Conservation (phyloP, 2,113 vertebrate genomes). For the Romanogobio albipinnatus region DNA sequence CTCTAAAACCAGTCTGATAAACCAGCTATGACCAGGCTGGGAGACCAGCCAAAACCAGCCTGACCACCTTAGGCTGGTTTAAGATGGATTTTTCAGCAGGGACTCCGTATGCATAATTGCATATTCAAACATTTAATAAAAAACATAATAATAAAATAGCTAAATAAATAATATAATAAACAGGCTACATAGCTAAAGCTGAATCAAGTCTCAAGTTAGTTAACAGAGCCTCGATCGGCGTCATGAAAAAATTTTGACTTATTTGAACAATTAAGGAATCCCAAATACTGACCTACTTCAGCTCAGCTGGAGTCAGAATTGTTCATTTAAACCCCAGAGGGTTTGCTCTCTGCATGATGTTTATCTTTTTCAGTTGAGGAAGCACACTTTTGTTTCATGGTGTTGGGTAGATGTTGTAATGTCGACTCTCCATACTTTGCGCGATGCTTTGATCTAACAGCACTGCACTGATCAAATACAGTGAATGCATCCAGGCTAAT, state of each 20-base stretch:
- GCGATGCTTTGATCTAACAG: constrained; percentile 42
- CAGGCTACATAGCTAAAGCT: too few relatives aligned
- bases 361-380: constrained; percentile 30
- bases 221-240: not conserved
- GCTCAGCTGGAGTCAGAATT: constrained; percentile 15
- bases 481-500: constrained; percentile 10
- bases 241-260: not conserved
- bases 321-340: constrained; percentile 12
- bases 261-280: constrained; percentile 6
- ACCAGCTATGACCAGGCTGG: too few relatives aligned
- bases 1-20: too few relatives aligned
- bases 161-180: too few relatives aligned
- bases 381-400: constrained; percentile 17
- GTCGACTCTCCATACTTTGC: not conserved
- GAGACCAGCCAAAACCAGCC: too few relatives aligned
- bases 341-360: constrained; percentile 28
- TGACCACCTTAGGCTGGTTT: too few relatives aligned
- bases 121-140: too few relatives aligned
- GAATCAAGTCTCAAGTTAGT: too few relatives aligned
- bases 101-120: too few relatives aligned
- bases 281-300: constrained; percentile 19
- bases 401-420: constrained; percentile 6
- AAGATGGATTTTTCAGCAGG: too few relatives aligned
- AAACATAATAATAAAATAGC: too few relatives aligned
- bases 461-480: constrained; percentile 25